Evolutionary conservation across 2,113 vertebrate genomes (phyloP), one percentile per base, ranked within the genome.

Genomic region (Rhynchopsitta pachyrhyncha): DNA sequence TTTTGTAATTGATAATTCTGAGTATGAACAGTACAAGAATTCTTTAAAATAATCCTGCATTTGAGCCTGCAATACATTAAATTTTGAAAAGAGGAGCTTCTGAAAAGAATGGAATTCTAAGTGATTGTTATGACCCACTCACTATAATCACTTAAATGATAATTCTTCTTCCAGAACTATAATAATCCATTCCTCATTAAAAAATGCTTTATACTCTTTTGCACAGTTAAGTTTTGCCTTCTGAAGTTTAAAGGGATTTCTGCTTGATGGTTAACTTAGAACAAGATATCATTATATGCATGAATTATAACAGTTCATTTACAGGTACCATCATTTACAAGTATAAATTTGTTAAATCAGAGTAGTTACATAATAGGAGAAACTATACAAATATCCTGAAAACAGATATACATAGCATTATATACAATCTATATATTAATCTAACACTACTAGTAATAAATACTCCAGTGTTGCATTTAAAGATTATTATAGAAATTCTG

Each of bases 181-280:
- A 92, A 90, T 82, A 97, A 94, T 92, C 55, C 46, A 63, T 39
- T 87, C 27, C 47, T 96, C 59, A 73, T 85, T 91, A 88, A 91
- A 86, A 82, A 95, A 57, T 24, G 67, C 70, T 74, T 94, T 93
- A 74, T 83, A 49, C 17, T 74, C 52, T 70, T 88, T 77, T 67
- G 62, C 16, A 75, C 27, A 39, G 35, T 66, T 71, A 70, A 83
- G 17, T 88, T 96, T 92, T 39, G 7, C 57, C 53, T 78, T 71
- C 50, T 86, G 84, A 68, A 96, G 59, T 55, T 92, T 64, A 68
- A 84, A 90, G 74, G 60, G 44, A 82, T 84, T 90, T 92, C 49
- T 86, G 10, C 47, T 71, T 84, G 44, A 92, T 84, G 37, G 70
- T 80, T 78, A 82, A 81, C 13, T 69, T 93, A 66, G 47, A 55